These are phyloP conservation scores for Chloroclystis v-ata DNA, from an alignment of 2,888 invertebrate species.

Conservation along the genomic window DNA sequence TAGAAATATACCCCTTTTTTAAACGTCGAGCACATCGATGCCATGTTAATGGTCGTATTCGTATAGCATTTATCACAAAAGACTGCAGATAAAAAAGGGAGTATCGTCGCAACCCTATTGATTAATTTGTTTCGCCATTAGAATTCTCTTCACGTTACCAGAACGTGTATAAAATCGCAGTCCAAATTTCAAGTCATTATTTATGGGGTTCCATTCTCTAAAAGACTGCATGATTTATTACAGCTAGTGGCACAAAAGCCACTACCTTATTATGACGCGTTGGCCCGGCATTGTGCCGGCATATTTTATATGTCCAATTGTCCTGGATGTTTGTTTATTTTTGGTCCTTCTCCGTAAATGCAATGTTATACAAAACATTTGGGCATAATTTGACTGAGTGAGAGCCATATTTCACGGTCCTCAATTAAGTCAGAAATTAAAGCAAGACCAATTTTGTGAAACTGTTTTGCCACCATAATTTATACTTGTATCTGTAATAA, in stretches of 20 bases:
- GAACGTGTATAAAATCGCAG: slow-evolving; percentile 59
- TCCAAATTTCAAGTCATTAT: slow-evolving; percentile 66
- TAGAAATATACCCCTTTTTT: slow-evolving; percentile 37
- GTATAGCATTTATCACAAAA: slow-evolving; percentile 45
- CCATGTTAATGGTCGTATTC: slow-evolving; percentile 39
- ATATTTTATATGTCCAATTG: slow-evolving; percentile 69
- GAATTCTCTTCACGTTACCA: slow-evolving; percentile 61
- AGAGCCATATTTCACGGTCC: slow-evolving; percentile 66
- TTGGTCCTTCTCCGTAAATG: slow-evolving; percentile 71
- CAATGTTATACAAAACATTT: slow-evolving; percentile 63
- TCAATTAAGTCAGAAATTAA: slow-evolving; percentile 66
- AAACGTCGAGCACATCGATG: slow-evolving; percentile 31
- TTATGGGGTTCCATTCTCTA: slow-evolving; percentile 74
- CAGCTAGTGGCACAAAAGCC: slow-evolving; percentile 68
- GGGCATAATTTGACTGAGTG: slow-evolving; percentile 53
- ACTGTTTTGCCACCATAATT: slow-evolving; percentile 50
- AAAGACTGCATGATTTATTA: slow-evolving; percentile 74
- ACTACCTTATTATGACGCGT: slow-evolving; percentile 75
- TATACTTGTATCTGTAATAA: slow-evolving; percentile 17
- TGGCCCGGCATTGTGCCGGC: slow-evolving; percentile 70
- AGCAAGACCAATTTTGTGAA: slow-evolving; percentile 39
- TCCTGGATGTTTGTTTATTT: slow-evolving; percentile 74
- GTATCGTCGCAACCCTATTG: slow-evolving; percentile 59
- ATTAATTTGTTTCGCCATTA: slow-evolving; percentile 72
- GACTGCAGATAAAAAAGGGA: slow-evolving; percentile 48